phyloP scores from a whole-genome alignment of 2,113 vertebrate species.

The Takifugu bimaculatus region DNA sequence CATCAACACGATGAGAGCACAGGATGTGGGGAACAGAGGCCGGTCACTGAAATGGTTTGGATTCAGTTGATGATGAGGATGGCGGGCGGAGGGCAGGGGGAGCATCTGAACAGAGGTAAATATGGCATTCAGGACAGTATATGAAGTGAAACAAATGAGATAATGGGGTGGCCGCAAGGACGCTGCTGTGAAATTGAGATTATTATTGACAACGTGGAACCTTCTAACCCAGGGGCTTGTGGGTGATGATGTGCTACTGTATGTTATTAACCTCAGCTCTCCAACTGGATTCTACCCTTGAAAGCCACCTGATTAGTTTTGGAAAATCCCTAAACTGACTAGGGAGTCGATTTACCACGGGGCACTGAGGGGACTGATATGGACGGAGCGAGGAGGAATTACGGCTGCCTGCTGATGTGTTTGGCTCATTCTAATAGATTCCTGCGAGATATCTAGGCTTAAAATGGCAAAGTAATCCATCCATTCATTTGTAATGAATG shows the following conservation, averaged over 20 bases:
- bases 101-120: conserved; percentile 29
- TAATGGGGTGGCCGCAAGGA: conserved; percentile 26
- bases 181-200: conserved; percentile 50
- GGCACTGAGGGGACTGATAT: not conserved
- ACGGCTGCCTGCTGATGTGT: conserved; percentile 14
- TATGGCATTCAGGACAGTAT: conserved; percentile 16
- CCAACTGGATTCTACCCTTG: conserved; percentile 8
- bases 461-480: conserved; percentile 9
- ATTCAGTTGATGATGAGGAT: not conserved
- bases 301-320: conserved; percentile 36
- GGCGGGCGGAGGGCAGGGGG: not conserved
- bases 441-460: conserved; percentile 35
- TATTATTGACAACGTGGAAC: conserved; percentile 51
- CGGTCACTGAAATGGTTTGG: conserved; percentile 19
- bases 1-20: conserved; percentile 30
- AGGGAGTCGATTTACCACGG: conserved; percentile 23
- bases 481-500: conserved; percentile 14
- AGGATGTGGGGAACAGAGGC: conserved; percentile 14
- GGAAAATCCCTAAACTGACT: not conserved
- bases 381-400: conserved; percentile 4
- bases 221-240: conserved; percentile 49
- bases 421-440: conserved; percentile 31
- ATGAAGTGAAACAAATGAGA: conserved; percentile 36
- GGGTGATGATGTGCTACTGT: conserved; percentile 59
- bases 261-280: conserved; percentile 66